Evolutionary conservation across 1,140 invertebrate genomes (phyloP).

Genomic region (Choristoneura fumiferana): DNA sequence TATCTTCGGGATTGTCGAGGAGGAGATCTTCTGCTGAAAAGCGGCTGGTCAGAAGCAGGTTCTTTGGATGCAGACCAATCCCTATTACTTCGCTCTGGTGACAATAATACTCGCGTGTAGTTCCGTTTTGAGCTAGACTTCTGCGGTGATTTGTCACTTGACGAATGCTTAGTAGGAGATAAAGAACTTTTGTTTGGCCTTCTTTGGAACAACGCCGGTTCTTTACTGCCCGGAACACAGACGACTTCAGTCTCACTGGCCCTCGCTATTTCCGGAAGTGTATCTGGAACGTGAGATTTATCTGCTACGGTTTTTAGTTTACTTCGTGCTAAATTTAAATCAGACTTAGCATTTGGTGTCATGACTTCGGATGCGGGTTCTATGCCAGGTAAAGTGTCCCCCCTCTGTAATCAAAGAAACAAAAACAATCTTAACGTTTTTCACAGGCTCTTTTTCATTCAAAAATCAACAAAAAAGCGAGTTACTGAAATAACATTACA

Average conservation of each 20-base stretch:
- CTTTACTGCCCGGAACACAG: slow-evolving; percentile 56
- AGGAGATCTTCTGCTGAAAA: slow-evolving; percentile 57
- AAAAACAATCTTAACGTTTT: slow-evolving; percentile 12
- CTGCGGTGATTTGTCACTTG: slow-evolving; percentile 25
- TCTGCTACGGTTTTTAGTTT: slow-evolving; percentile 49
- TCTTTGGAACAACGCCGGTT: slow-evolving; percentile 66
- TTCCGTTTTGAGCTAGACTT: slow-evolving; percentile 38
- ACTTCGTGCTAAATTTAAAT: slow-evolving; percentile 48
- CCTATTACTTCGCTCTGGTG: slow-evolving; percentile 45
- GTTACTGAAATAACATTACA: no score
- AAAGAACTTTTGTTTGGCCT: slow-evolving; percentile 45
- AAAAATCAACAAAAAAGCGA: no score
- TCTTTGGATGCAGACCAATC: slow-evolving; percentile 32
- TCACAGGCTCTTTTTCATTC: no score
- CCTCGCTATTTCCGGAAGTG: slow-evolving; percentile 58
- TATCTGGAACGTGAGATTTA: slow-evolving; percentile 41
- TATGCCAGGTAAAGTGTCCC: slow-evolving; percentile 33
- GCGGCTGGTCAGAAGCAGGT: slow-evolving; percentile 31
- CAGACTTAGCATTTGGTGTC: slow-evolving; percentile 32
- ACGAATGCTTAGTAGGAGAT: slow-evolving; percentile 1
- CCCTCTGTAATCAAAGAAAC: slow-evolving; percentile 45
- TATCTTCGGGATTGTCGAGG: slow-evolving; percentile 30
- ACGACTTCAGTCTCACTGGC: slow-evolving; percentile 47
- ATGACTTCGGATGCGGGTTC: slow-evolving; percentile 21
- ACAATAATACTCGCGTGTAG: slow-evolving; percentile 63